Evolutionary conservation across 2,888 invertebrate genomes (phyloP).

Genomic region (Cylindroiulus punctatus): DNA sequence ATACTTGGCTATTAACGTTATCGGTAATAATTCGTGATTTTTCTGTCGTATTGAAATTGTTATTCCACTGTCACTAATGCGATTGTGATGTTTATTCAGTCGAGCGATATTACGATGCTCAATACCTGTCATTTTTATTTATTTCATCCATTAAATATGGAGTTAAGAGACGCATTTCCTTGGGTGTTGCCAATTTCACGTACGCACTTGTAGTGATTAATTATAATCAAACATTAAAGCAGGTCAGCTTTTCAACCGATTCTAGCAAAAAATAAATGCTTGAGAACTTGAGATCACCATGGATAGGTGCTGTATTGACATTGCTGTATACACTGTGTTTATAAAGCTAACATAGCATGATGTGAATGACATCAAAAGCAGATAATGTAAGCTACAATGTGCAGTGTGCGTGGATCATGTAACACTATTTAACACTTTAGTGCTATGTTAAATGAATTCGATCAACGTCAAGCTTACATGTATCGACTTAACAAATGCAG

Average conservation of each 20-base stretch:
- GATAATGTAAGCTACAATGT: not conserved
- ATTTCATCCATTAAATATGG: conserved; percentile 38
- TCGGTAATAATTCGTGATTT: conserved; percentile 19
- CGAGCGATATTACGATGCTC: not conserved
- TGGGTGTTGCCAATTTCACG: conserved; percentile 25
- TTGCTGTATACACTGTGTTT: not conserved
- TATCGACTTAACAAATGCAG: too few relatives aligned
- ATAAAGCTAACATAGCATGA: not conserved
- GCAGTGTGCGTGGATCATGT: too few relatives aligned
- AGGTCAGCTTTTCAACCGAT: not conserved
- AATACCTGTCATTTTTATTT: conserved; percentile 12
- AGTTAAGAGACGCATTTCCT: not conserved
- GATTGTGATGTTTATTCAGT: conserved; percentile 25
- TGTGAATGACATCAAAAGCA: not conserved
- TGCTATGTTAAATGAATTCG: too few relatives aligned
- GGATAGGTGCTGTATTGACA: not conserved
- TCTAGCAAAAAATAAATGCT: not conserved
- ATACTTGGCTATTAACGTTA: not conserved
- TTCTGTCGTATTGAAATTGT: not conserved
- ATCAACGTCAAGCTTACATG: too few relatives aligned
- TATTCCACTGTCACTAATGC: conserved; percentile 11
- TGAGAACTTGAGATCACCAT: not conserved
- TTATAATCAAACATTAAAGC: conserved; percentile 30
- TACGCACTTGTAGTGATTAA: conserved; percentile 34
- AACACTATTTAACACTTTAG: too few relatives aligned